Percentiles rank a stretch among this genome's conserved stretches.
Conservation (phyloP, 1,140 invertebrate genomes). For the Drosophila teissieri region DNA sequence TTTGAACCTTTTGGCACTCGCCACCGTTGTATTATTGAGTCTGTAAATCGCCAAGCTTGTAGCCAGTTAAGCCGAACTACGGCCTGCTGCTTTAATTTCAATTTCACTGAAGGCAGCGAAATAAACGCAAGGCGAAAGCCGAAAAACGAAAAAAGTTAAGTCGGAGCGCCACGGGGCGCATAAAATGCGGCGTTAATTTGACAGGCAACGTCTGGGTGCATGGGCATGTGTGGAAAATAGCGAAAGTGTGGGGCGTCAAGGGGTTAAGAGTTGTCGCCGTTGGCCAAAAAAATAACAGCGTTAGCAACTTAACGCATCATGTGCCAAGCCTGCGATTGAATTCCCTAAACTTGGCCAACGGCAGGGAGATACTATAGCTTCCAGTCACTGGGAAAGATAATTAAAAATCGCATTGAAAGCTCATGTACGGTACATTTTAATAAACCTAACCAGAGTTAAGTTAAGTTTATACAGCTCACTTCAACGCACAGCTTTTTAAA, state of each 20-base stretch:
- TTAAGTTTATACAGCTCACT: too few relatives aligned
- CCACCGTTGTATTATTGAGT: constrained; percentile 49
- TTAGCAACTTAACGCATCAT: constrained; percentile 34
- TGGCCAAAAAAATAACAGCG: constrained; percentile 9
- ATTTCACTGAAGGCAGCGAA: constrained; percentile 13
- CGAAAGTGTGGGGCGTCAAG: constrained; percentile 4
- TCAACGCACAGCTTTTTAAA: too few relatives aligned
- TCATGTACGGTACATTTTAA: not conserved
- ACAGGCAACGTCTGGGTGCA: constrained; percentile 31
- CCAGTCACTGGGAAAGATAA: not conserved
- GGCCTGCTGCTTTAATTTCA: constrained; percentile 40
- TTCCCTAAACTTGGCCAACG: constrained; percentile 14
- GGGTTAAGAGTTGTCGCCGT: constrained; percentile 32
- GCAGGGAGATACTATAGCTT: constrained; percentile 7
- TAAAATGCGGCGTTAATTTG: constrained; percentile 48
- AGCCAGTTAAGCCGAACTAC: constrained; percentile 38
- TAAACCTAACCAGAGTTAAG: not conserved
- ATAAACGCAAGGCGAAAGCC: not conserved
- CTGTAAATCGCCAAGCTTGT: constrained; percentile 43
- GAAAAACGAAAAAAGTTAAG: constrained; percentile 7
- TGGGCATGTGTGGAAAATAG: constrained; percentile 21
- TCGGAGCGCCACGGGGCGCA: constrained; percentile 28
- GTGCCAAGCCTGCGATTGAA: constrained; percentile 20
- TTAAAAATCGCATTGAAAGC: not conserved
- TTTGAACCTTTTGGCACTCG: constrained; percentile 69